Conservation (phyloP, 2,888 invertebrate genomes). For the Chrysotoxum bicinctum region DNA sequence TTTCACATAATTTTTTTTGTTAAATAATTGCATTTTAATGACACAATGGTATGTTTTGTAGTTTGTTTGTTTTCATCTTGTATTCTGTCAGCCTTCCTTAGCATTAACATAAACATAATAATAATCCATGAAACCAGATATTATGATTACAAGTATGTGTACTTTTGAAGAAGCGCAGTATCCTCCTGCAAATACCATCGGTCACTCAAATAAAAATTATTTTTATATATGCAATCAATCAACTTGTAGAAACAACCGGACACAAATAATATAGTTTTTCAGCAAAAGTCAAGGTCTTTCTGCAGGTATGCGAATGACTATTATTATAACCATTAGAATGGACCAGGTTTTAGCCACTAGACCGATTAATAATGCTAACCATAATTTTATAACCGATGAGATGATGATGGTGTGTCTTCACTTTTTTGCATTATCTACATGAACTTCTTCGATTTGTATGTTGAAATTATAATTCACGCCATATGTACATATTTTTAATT, state of each 20-base stretch:
- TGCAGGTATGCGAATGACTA: conserved; percentile 27
- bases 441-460: conserved; percentile 25
- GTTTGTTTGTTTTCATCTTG: neutral
- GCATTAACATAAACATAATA: neutral
- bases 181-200: conserved; percentile 25
- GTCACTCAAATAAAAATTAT: conserved; percentile 14
- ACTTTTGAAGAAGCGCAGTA: neutral
- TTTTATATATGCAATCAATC: conserved; percentile 27
- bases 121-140: neutral
- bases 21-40: conserved; percentile 22
- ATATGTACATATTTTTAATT: conserved; percentile 7
- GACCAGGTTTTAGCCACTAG: conserved; percentile 6
- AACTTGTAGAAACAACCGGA: conserved; percentile 45
- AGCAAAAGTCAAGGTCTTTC: conserved; percentile 53
- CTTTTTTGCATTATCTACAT: conserved; percentile 29
- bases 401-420: conserved; percentile 23
- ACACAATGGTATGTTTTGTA: neutral
- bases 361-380: conserved; percentile 27
- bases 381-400: neutral
- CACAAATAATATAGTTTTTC: conserved; percentile 25
- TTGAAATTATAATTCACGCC: conserved; percentile 4
- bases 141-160: neutral
- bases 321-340: conserved; percentile 22
- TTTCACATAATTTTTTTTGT: neutral
- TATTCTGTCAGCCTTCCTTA: neutral